Evolutionary conservation across 1,140 invertebrate species (phyloP).

Genomic region (Planococcus citri): DNA sequence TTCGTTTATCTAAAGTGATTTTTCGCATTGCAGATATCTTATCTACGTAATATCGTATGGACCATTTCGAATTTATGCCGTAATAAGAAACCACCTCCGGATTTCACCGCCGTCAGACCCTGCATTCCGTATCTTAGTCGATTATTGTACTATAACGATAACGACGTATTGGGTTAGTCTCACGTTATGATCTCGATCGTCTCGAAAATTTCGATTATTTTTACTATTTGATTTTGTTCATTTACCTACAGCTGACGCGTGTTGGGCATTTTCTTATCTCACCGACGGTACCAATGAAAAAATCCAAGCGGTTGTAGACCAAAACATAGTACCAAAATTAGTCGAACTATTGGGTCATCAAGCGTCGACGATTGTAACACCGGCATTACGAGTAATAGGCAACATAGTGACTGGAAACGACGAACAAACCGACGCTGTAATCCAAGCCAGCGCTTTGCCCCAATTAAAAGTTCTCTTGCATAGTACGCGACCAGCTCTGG

Average conservation of each 20-base stretch:
- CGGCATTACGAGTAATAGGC: constrained; percentile 75
- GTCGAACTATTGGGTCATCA: constrained; percentile 57
- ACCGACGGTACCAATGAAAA: constrained; percentile 89
- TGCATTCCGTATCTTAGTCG: constrained; percentile 67
- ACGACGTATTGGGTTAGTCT: constrained; percentile 54
- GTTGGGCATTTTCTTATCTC: constrained; percentile 93
- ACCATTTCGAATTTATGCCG: constrained; percentile 84
- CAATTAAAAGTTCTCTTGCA: constrained; percentile 57
- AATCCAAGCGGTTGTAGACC: constrained; percentile 69
- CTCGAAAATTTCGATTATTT: not conserved
- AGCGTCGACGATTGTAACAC: constrained; percentile 68
- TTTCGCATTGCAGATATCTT: constrained; percentile 26
- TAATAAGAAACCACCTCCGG: constrained; percentile 77
- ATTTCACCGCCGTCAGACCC: constrained; percentile 60
- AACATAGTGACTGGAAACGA: constrained; percentile 80
- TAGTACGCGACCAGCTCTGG: constrained; percentile 61
- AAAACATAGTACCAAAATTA: constrained; percentile 58
- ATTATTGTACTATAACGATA: constrained; percentile 58
- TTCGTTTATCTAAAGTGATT: not conserved
- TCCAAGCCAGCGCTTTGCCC: constrained; percentile 62
- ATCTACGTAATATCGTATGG: constrained; percentile 67
- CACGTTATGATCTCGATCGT: too few species aligned
- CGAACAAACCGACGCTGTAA: constrained; percentile 74
- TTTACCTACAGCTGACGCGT: constrained; percentile 60
- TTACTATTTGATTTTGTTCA: constrained; percentile 16